Percentiles rank a stretch among this genome's conserved stretches.
These are phyloP conservation scores for Neopipo cinnamomea DNA, from an alignment of 2,113 vertebrate genomes.

Conservation along the genomic window DNA sequence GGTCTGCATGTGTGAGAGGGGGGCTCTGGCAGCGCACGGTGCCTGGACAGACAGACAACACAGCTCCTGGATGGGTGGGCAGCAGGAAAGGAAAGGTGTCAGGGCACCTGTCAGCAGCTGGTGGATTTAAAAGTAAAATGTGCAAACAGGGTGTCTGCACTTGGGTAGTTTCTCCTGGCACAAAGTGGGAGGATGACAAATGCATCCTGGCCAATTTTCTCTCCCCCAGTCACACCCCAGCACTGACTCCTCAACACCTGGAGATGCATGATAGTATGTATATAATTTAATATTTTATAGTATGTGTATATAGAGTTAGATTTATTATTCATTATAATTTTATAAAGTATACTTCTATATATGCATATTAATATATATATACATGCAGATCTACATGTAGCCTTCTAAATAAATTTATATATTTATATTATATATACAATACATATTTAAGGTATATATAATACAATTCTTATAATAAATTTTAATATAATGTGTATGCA, in stretches of 20 bases:
- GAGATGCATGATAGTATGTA: not conserved
- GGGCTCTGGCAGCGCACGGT: accelerated
- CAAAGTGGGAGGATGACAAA: not conserved
- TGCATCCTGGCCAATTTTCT: not conserved
- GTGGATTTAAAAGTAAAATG: not conserved
- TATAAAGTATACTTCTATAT: not conserved
- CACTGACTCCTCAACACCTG: not conserved
- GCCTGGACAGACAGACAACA: not conserved
- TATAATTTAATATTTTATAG: not conserved
- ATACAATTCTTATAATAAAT: not conserved
- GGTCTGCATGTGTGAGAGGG: accelerated
- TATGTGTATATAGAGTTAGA: not conserved
- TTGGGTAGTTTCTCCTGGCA: not conserved
- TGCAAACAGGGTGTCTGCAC: not conserved
- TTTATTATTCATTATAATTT: not conserved
- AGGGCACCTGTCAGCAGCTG: not conserved
- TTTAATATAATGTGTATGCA: too few relatives aligned
- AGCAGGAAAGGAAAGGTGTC: not conserved
- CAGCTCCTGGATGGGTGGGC: not conserved
- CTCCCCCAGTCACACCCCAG: not conserved
- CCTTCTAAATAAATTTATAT: not conserved
- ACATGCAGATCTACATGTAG: not conserved
- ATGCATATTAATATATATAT: not conserved
- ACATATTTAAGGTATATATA: not conserved
- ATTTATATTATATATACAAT: not conserved